These are phyloP conservation scores for Phocoena phocoena DNA, from an alignment of 2,113 vertebrate species.

Conservation along the genomic window DNA sequence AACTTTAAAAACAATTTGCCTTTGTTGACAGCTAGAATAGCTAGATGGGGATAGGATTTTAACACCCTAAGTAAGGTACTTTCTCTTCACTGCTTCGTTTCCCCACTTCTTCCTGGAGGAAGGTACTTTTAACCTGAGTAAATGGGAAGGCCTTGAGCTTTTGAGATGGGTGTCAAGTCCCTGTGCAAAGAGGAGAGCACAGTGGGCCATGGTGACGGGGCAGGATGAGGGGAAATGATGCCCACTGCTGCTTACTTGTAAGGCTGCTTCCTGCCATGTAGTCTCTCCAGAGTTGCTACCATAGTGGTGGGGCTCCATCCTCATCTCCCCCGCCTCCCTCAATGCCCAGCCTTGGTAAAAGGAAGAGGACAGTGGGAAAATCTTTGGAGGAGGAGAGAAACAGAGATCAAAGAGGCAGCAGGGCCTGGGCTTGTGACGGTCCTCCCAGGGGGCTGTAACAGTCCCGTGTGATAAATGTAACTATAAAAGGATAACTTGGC, in stretches of 20 bases:
- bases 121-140: not conserved
- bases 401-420: not conserved
- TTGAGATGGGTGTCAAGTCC: not conserved
- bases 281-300: not conserved
- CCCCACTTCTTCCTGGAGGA: not conserved
- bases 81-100: not conserved
- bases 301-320: not conserved
- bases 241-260: not conserved
- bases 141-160: not conserved
- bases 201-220: not conserved
- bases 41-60: not conserved
- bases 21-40: not conserved
- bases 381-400: no score
- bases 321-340: fast-evolving
- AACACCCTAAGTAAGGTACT: not conserved
- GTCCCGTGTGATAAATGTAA: not conserved
- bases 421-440: not conserved
- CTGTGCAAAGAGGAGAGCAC: not conserved
- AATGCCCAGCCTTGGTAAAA: not conserved
- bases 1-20: not conserved
- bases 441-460: not conserved
- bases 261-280: not conserved
- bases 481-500: not conserved
- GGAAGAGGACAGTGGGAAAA: not conserved
- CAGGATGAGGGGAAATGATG: not conserved